Conservation (phyloP, 2,888 invertebrate genomes). For the Masnerella sp. region DNA sequence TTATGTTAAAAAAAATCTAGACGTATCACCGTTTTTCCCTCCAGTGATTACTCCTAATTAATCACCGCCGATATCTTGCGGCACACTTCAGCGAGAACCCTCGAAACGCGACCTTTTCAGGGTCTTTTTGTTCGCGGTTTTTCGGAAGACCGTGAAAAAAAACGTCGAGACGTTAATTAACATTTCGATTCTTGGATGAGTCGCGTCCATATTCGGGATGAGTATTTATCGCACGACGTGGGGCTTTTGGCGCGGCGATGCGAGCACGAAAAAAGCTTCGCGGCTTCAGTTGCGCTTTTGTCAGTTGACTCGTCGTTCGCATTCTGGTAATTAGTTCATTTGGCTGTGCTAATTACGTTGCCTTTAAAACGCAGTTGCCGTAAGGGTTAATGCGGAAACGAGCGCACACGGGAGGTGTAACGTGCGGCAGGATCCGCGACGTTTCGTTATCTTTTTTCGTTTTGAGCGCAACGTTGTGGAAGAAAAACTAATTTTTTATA, state of each 20-base stretch:
- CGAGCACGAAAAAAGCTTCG: slow-evolving; percentile 56
- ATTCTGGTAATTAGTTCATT: slow-evolving; percentile 76
- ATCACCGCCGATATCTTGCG: too few species aligned
- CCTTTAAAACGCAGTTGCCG: slow-evolving; percentile 64
- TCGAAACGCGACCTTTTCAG: slow-evolving; percentile 23
- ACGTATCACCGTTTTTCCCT: too few species aligned
- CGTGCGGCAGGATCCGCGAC: slow-evolving; percentile 35
- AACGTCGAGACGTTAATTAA: slow-evolving; percentile 73
- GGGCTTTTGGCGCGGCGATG: slow-evolving; percentile 41
- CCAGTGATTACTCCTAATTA: too few species aligned
- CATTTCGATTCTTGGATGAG: slow-evolving; percentile 63
- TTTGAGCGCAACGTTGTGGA: too few species aligned
- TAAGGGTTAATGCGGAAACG: slow-evolving; percentile 52
- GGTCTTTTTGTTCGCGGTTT: slow-evolving; percentile 54
- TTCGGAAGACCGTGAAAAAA: slow-evolving; percentile 30
- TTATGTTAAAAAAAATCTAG: too few species aligned
- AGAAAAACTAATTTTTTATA: too few species aligned
- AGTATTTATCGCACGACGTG: slow-evolving; percentile 49
- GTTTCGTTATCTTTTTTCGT: slow-evolving; percentile 41
- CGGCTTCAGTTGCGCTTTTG: slow-evolving; percentile 65
- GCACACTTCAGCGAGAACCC: too few species aligned
- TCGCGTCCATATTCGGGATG: slow-evolving; percentile 36
- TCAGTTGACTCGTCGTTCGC: slow-evolving; percentile 68
- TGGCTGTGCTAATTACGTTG: slow-evolving; percentile 73
- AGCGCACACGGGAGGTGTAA: slow-evolving; percentile 36